Base-by-base conservation (phyloP, 37 sponge, comb jelly and placozoan genomes). In the Chondrosia reniformis region DNA sequence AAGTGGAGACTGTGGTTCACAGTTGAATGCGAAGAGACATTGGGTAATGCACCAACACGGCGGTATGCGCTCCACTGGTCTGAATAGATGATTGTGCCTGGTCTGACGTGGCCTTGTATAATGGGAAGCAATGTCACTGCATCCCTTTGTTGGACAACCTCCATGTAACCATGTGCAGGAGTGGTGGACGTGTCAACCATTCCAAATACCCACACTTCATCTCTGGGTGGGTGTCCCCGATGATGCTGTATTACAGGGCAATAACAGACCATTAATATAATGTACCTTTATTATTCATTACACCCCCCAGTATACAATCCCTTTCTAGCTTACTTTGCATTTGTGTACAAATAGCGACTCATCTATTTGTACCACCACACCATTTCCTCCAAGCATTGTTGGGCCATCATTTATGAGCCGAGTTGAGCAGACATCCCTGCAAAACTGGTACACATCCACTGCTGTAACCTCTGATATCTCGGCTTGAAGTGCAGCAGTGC, bases 131-230 rank as follows among this genome's bases (percentile, higher is more conserved):
- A 76, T 19, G 88, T 91, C 41, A 83, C 84, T 67, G 88, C 85
- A 66, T 84, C 80, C 25, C 92, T 62, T 0, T 15, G 8, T 2
- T 7, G 38, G 0, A 91, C 92, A 17, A 91, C 67, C 55, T 86
- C 75, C 84, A 87, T 80, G 73, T 87, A 91, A 1, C 88, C 88
- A n/a, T 73, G 63, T 1, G 83, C 78, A 21, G 83, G 86, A 8
- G 55, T 40, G 0, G 32, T 44, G 12, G 80, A 76, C 28, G 83
- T 84, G 46, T 88, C 88, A 2, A 81, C 82, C 83, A 88, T 77
- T 6, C 89, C 83, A 59, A 92, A 88, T 33, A 88, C 92, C 92
- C 85, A 92, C 25, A 81, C 49, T 49, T 83, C 80, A 15, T 45
- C 55, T 21, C 39, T 67, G 28, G 85, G 33, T 30, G 82, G 65